Conservation (phyloP, 1,140 invertebrate species). For the Hermetia illucens region DNA sequence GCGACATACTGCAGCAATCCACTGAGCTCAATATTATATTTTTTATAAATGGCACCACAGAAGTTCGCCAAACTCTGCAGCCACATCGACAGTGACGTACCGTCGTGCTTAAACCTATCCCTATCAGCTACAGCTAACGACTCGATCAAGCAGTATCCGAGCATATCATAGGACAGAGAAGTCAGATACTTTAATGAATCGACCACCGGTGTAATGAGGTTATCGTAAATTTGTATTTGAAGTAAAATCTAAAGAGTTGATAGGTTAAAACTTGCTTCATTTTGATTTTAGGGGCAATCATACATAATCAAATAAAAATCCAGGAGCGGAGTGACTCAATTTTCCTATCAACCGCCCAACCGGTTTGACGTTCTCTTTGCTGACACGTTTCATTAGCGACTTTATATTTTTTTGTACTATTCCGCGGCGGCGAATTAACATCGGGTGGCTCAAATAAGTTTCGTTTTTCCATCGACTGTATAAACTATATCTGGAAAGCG, state of each 20-base stretch:
- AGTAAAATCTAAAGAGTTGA: conserved; percentile 44
- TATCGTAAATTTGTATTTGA: conserved; percentile 96
- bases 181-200: conserved; percentile 97
- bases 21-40: conserved; percentile 91
- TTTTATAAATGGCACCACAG: conserved; percentile 90
- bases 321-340: conserved; percentile 89
- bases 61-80: conserved; percentile 88
- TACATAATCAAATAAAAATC: conserved; percentile 92
- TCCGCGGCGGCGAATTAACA: conserved; percentile 65
- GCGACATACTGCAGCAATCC: conserved; percentile 93
- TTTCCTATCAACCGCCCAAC: conserved; percentile 92
- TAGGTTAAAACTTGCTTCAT: conserved; percentile 2
- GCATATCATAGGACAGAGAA: conserved; percentile 87
- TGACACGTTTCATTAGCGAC: conserved; percentile 93
- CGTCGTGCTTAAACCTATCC: conserved; percentile 72
- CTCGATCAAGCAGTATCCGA: conserved; percentile 92
- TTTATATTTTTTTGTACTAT: conserved; percentile 85
- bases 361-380: conserved; percentile 97
- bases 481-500: conserved; percentile 54
- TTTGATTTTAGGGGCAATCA: conserved; percentile 49
- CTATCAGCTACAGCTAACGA: conserved; percentile 63
- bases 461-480: conserved; percentile 93
- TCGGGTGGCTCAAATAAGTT: conserved; percentile 65
- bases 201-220: conserved; percentile 91
- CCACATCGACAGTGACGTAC: conserved; percentile 91